Base-by-base conservation (phyloP, 2,888 invertebrate genomes). In the Atrina japonica region DNA sequence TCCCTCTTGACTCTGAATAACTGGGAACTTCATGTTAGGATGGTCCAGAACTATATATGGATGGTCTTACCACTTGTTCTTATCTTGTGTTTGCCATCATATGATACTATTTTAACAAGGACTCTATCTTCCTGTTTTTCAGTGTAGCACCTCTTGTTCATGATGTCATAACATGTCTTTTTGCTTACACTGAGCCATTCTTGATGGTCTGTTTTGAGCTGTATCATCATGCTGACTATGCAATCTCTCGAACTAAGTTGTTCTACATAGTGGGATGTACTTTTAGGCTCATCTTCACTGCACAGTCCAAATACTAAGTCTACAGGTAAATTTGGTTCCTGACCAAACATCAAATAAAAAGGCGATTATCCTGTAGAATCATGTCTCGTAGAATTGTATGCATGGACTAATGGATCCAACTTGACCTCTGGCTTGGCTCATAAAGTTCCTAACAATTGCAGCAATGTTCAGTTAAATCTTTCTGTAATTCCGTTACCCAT, bases 341-440 rank as follows among this genome's bases (percentile, higher is more conserved):
- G 18, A 5, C 35, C 35, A 35, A 35, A 35, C 35, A 35, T 35
- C 35, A 35, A 11, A n/a, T 65, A 64, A 64, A 66, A 73, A 27
- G 72, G 75, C n/a, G 66, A 66, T 21, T 56, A 40, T 30, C 52
- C 60, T n/a, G 75, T 75, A 1, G 75, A 35, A 6, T 69, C 69
- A 49, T 75, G 68, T 2, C 40, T 25, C 5, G 52, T 69, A 45
- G 59, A 68, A 41, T 72, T 75, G 30, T 72, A 75, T 0, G 50
- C 25, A 30, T 65, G 63, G 0, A 66, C 60, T 25, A 75, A 55
- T 18, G 60, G n/a, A 14, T 66, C 73, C 73, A 76, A 45, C 70
- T 50, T 29, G 41, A 1, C 41, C 68, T 75, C 25, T 66, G 29
- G 0, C 43, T 40, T 52, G n/a, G 11, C 11, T 69, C 59, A n/a